These are phyloP conservation scores for Lophius piscatorius DNA, from an alignment of 2,113 vertebrate genomes.

Conservation along the genomic window DNA sequence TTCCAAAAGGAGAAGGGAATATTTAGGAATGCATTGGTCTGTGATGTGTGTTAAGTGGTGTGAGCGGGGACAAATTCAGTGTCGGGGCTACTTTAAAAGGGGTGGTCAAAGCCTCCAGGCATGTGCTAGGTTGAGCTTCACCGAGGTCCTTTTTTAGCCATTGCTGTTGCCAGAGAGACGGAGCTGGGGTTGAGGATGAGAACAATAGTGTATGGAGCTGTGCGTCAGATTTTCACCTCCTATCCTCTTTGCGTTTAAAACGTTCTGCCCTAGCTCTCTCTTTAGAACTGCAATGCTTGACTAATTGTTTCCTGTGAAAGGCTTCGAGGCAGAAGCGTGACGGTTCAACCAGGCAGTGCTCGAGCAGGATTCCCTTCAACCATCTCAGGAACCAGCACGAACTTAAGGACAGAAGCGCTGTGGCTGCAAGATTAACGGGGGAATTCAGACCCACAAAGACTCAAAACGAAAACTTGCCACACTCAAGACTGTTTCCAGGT, in stretches of 20 bases:
- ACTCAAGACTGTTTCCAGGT: slow-evolving; percentile 70
- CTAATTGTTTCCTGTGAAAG: slow-evolving; percentile 56
- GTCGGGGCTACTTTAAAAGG: slow-evolving; percentile 50
- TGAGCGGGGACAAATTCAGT: neutral
- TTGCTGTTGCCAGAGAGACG: slow-evolving; percentile 58
- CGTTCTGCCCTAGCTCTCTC: neutral
- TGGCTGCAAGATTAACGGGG: no score
- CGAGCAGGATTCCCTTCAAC: slow-evolving; percentile 2
- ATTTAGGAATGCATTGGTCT: neutral
- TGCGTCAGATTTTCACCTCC: slow-evolving; percentile 9
- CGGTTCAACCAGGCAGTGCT: neutral
- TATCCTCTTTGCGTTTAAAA: neutral
- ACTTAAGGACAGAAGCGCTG: neutral
- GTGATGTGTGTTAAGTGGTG: neutral
- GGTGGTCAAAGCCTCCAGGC: slow-evolving; percentile 52
- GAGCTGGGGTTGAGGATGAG: slow-evolving; percentile 11
- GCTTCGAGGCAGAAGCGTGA: slow-evolving; percentile 24
- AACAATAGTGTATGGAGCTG: neutral
- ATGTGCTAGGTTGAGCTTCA: slow-evolving; percentile 63
- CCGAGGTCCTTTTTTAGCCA: slow-evolving; percentile 70
- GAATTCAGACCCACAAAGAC: slow-evolving; percentile 25
- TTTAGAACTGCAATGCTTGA: slow-evolving; percentile 20
- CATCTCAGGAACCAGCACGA: slow-evolving; percentile 9
- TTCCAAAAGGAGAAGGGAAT: neutral
- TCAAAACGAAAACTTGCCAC: slow-evolving; percentile 55